phyloP scores from a whole-genome alignment of 2,113 vertebrate species.

The Rhinolophus ferrumequinum region DNA sequence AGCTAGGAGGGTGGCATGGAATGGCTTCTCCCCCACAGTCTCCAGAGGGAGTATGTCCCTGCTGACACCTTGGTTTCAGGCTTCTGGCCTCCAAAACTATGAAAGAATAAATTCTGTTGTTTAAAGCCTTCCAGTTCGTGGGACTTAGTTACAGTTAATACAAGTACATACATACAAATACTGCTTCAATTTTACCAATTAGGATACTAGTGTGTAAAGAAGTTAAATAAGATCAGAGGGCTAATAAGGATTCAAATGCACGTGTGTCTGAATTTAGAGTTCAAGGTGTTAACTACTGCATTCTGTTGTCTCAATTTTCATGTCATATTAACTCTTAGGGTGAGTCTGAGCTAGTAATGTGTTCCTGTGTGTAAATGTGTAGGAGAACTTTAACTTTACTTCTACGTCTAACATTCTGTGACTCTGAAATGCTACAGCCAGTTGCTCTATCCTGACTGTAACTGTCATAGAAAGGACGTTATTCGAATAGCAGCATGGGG shows the following conservation, averaged over 20 bases:
- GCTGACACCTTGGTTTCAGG: neutral
- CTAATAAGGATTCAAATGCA: too few relatives aligned
- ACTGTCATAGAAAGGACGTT: neutral
- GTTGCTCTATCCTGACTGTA: accelerated
- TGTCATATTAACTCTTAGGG: too few relatives aligned
- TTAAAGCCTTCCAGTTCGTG: neutral
- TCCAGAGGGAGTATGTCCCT: accelerated
- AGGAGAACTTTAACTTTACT: neutral
- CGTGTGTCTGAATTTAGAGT: too few relatives aligned
- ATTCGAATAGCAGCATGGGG: neutral
- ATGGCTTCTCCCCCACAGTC: neutral
- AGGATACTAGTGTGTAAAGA: too few relatives aligned
- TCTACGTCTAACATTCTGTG: too few relatives aligned
- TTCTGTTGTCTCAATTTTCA: neutral
- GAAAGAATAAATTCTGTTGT: neutral
- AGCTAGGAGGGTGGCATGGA: too few relatives aligned
- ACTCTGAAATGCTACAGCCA: neutral
- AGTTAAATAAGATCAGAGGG: neutral
- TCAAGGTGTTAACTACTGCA: neutral
- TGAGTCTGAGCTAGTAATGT: too few relatives aligned
- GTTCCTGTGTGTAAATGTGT: neutral
- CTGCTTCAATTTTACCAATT: too few relatives aligned
- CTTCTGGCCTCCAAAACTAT: neutral
- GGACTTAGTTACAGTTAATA: accelerated
- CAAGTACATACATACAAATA: neutral